A percentile compares a stretch with the other conserved stretches of the same genome.
phyloP scores from a whole-genome alignment of 2,113 vertebrate species.

The Tor tambroides region DNA sequence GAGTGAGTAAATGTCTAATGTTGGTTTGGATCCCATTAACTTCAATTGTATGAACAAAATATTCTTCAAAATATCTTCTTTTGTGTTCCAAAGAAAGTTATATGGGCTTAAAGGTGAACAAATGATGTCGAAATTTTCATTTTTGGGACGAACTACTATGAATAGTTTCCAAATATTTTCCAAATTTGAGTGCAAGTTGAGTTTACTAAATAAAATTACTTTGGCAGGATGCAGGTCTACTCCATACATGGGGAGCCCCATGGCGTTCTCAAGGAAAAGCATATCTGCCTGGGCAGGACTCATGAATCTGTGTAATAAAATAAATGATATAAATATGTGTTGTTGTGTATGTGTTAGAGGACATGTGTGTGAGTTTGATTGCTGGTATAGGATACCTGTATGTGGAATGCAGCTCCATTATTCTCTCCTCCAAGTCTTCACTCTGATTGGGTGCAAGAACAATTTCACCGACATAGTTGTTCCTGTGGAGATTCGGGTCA shows the following conservation, averaged over 20 bases:
- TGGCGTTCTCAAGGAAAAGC: constrained; percentile 96
- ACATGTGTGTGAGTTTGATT: background rate
- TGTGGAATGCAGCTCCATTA: constrained; percentile 91
- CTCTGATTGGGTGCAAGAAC: constrained; percentile 90
- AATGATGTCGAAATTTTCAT: background rate
- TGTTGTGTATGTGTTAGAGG: background rate
- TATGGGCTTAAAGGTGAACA: too few species aligned
- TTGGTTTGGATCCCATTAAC: background rate
- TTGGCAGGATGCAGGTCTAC: constrained; percentile 96
- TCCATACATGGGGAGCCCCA: constrained; percentile 96
- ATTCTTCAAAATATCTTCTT: background rate
- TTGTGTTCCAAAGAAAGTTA: too few species aligned
- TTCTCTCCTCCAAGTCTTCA: constrained; percentile 92
- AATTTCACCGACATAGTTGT: constrained; percentile 86
- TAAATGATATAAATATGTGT: background rate
- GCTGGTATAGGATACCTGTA: constrained; percentile 78
- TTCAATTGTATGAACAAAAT: background rate
- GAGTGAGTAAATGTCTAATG: too few species aligned
- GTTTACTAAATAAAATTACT: constrained; percentile 68
- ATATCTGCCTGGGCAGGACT: constrained; percentile 94
- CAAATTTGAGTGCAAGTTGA: too few species aligned
- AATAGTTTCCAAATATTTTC: background rate
- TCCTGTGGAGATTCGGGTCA: constrained; percentile 85
- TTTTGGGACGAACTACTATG: background rate
- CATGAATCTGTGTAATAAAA: constrained; percentile 82